These are phyloP conservation scores for Platerodrilus igneus DNA, from an alignment of 2,888 invertebrate genomes.

Conservation along the genomic window DNA sequence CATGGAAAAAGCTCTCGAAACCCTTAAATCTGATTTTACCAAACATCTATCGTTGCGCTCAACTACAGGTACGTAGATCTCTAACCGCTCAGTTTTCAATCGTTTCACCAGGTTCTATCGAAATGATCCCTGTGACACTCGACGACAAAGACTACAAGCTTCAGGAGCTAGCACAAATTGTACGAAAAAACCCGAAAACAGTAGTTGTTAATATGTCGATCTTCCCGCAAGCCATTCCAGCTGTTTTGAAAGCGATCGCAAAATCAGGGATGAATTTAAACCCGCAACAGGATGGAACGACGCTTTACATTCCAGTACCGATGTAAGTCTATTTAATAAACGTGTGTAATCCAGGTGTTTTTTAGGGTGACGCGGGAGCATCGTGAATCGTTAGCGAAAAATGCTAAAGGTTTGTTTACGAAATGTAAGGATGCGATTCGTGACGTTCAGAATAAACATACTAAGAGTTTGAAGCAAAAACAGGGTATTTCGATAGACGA, in stretches of 20 bases:
- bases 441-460: constrained; percentile 67
- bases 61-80: constrained; percentile 54
- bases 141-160: constrained; percentile 78
- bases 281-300: constrained; percentile 92
- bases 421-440: constrained; percentile 74
- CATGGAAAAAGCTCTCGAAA: constrained; percentile 62
- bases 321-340: constrained; percentile 55
- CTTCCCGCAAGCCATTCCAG: constrained; percentile 82
- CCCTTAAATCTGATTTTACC: constrained; percentile 73
- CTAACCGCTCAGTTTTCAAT: neutral
- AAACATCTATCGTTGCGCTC: constrained; percentile 78
- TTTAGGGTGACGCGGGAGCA: constrained; percentile 81
- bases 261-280: constrained; percentile 86
- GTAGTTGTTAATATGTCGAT: constrained; percentile 77
- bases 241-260: constrained; percentile 68
- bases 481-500: constrained; percentile 68
- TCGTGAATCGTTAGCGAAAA: constrained; percentile 81
- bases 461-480: constrained; percentile 68
- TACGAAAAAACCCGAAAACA: constrained; percentile 80
- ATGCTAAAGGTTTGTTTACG: constrained; percentile 76
- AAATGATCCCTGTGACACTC: constrained; percentile 66
- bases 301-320: constrained; percentile 81
- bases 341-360: constrained; percentile 6
- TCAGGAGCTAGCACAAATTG: constrained; percentile 84
- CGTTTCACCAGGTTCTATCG: constrained; percentile 62